Base-by-base conservation (phyloP, 2,888 invertebrate genomes). In the Theodoxus fluviatilis region DNA sequence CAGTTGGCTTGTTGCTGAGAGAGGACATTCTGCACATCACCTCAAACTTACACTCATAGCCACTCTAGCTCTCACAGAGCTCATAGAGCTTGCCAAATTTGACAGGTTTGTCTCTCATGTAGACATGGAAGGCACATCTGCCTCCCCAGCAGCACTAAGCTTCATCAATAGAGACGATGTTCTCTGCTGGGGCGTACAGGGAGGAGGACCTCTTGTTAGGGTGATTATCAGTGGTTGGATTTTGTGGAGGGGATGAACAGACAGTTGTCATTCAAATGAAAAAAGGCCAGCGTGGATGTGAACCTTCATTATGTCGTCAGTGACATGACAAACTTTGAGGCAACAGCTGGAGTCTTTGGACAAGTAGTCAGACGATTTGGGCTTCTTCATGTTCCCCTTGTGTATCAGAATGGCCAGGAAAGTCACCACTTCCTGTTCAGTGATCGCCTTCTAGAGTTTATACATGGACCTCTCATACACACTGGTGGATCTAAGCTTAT, bases 51-150 rank as follows among this genome's bases (percentile, higher is more conserved):
- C 49, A 67, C 3, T 49, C 67, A 33, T 67, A 67, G 3, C 67
- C 67, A 7, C n/a, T 31, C 1, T 1, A 3, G 49, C 67, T 67
- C 35, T 67, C 67, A 52, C 67, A 67, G 2, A 67, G 52, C 33
- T 49, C 67, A 49, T 67, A 67, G 7, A 67, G 33, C 33, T 67
- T 28, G 1, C 33, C 63, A 49, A 49, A 49, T 31, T 67, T 49
- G 18, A 33, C 35, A 7, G 52, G 67, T 35, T 67, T 67, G 33
- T n/a, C n/a, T 67, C 67, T 67, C 67, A 67, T 67, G 33, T 67
- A 67, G 2, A 67, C 67, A 12, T 35, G 7, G 12, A 67, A 22
- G 4, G 3, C 1, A 9, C 22, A 47, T 4, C 49, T 31, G 6
- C 67, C 67, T 28, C 67, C 31, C 67, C 67, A 67, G 28, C 49